These are phyloP conservation scores for Chirona hameri DNA, from an alignment of 2,888 invertebrate genomes.

Conservation along the genomic window DNA sequence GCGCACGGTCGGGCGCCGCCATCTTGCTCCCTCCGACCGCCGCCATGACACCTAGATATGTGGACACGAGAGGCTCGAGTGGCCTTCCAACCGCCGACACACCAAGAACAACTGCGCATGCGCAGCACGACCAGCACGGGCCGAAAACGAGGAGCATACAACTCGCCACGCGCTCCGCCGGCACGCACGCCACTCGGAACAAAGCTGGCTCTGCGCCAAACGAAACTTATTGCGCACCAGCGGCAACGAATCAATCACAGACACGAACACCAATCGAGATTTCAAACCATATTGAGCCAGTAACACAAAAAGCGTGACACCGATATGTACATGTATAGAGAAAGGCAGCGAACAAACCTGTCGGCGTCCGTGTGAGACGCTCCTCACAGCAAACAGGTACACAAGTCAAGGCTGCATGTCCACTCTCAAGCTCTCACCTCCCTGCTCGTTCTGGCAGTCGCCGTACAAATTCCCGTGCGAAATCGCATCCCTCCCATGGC, in stretches of 20 bases:
- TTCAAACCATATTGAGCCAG: conserved; percentile 6
- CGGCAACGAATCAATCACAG: not conserved
- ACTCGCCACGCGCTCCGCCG: not conserved
- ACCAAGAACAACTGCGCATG: not conserved
- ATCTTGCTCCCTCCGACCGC: not conserved
- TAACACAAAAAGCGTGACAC: conserved; percentile 26
- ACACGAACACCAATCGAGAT: conserved; percentile 9
- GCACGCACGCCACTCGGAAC: too few species aligned
- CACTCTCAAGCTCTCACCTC: not conserved
- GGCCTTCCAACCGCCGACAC: too few species aligned
- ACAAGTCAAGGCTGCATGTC: not conserved
- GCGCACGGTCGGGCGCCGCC: not conserved
- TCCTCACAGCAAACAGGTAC: conserved; percentile 24
- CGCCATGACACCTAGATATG: not conserved
- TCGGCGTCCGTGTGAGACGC: not conserved
- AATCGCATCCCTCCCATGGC: not conserved
- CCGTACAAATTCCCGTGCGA: conserved; percentile 10
- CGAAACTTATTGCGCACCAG: not conserved
- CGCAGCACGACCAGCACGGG: not conserved
- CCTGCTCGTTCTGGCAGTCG: not conserved
- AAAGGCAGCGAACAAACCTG: not conserved
- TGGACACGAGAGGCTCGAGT: not conserved
- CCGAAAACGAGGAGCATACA: conserved; percentile 3
- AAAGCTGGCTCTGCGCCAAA: not conserved
- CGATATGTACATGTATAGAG: conserved; percentile 11